These are phyloP conservation scores for Polypedilum pembai DNA, from an alignment of 1,140 invertebrate species.

Conservation along the genomic window DNA sequence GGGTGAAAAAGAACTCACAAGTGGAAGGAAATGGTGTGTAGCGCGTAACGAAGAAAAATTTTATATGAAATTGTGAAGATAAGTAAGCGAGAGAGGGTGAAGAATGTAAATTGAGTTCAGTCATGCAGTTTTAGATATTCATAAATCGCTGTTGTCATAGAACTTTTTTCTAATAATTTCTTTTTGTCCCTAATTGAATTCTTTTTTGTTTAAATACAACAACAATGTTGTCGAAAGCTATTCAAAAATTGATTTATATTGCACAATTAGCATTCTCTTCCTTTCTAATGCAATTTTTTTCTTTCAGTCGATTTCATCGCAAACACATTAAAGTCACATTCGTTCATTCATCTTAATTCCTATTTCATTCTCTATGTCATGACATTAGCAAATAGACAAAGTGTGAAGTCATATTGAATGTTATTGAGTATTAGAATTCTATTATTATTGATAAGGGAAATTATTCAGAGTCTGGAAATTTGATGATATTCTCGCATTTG, in stretches of 20 bases:
- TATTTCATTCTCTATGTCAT: not conserved
- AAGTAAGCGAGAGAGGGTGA: not conserved
- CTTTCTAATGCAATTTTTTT: not conserved
- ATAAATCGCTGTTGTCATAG: not conserved
- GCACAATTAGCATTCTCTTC: not conserved
- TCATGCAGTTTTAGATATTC: not conserved
- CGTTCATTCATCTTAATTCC: conserved; percentile 4
- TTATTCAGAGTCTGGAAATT: too few species aligned
- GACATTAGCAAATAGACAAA: not conserved
- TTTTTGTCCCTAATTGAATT: too few species aligned
- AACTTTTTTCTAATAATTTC: not conserved
- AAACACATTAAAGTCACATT: not conserved
- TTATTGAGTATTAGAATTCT: too few species aligned
- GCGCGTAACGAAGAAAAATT: not conserved
- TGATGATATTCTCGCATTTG: too few species aligned
- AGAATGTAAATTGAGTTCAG: conserved; percentile 18
- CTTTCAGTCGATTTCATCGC: not conserved
- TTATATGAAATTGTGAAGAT: not conserved
- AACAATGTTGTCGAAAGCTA: too few species aligned
- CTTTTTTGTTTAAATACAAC: too few species aligned
- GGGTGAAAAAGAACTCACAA: too few species aligned
- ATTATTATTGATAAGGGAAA: too few species aligned
- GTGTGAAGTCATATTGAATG: not conserved
- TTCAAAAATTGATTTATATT: too few species aligned
- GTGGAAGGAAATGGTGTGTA: not conserved